phyloP scores from a whole-genome alignment of 2,113 vertebrate species.

The Helogale parvula region DNA sequence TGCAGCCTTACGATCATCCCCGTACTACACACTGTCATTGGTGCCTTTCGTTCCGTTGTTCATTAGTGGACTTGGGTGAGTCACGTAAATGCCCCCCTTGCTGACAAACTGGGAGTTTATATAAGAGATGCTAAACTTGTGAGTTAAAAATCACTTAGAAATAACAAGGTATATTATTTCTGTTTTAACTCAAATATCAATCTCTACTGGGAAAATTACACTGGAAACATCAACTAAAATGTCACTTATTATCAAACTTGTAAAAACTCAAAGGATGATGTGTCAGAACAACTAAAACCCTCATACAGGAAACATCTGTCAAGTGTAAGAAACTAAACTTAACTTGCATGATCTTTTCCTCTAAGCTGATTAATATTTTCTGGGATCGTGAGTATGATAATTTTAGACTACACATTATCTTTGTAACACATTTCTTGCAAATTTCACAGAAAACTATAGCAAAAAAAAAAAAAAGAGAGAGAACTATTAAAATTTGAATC shows the following conservation, averaged over 20 bases:
- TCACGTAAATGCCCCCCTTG: not conserved
- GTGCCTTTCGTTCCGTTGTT: no score
- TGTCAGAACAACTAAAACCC: not conserved
- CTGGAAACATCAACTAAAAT: not conserved
- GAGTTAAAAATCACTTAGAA: not conserved
- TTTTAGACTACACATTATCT: not conserved
- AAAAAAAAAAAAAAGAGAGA: not conserved
- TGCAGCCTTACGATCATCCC: not conserved
- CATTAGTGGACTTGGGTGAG: not conserved
- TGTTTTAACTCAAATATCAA: slow-evolving; percentile 18
- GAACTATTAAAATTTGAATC: not conserved
- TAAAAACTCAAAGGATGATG: not conserved
- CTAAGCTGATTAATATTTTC: not conserved
- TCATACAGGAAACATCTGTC: not conserved
- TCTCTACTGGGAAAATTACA: not conserved
- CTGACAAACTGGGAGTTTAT: not conserved
- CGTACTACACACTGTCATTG: not conserved
- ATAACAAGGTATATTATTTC: not conserved
- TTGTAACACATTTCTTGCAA: not conserved
- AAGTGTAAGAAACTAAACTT: not conserved
- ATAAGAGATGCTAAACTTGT: not conserved
- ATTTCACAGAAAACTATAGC: not conserved
- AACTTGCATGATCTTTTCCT: not conserved
- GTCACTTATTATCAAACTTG: not conserved
- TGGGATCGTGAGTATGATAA: not conserved